phyloP scores from a whole-genome alignment of 2,797 vertebrate genomes.

The Gymnoscopelus microlampas region DNA sequence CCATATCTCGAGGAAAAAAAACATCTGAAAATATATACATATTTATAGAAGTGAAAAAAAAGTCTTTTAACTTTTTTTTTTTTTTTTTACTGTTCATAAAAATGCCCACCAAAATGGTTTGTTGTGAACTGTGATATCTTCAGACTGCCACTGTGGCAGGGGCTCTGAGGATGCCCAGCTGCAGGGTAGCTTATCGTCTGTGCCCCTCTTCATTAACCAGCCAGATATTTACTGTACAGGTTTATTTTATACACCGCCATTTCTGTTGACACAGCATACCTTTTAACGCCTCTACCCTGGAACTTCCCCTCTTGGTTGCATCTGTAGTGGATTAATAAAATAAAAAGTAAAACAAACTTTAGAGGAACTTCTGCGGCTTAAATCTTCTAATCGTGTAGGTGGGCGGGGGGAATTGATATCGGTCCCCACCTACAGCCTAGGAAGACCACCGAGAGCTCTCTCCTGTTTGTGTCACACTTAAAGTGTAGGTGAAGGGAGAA shows the following conservation, averaged over 20 bases:
- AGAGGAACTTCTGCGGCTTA: constrained; percentile 68
- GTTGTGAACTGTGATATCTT: constrained; percentile 33
- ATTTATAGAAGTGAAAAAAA: not conserved
- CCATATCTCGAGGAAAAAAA: too few relatives aligned
- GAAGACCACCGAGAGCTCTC: constrained; percentile 56
- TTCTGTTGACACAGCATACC: constrained; percentile 73
- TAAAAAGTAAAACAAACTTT: constrained; percentile 51
- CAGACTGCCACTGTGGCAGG: constrained; percentile 33
- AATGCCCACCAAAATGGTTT: constrained; percentile 27
- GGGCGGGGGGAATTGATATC: constrained; percentile 68
- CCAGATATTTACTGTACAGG: constrained; percentile 68
- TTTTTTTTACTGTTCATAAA: constrained; percentile 27
- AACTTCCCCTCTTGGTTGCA: constrained; percentile 66
- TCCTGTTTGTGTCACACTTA: constrained; percentile 56
- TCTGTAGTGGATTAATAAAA: constrained; percentile 74
- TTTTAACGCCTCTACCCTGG: constrained; percentile 66
- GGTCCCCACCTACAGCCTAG: constrained; percentile 58
- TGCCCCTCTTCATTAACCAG: constrained; percentile 67
- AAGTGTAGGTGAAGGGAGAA: constrained; percentile 55
- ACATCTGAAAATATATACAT: not conserved
- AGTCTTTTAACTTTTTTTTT: constrained; percentile 14
- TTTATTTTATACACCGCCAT: constrained; percentile 66
- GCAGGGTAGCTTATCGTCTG: constrained; percentile 49
- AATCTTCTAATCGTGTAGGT: constrained; percentile 72
- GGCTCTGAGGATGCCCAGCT: constrained; percentile 34